Conservation (phyloP, 2,797 vertebrate species). For the Centropyge bicolor region DNA sequence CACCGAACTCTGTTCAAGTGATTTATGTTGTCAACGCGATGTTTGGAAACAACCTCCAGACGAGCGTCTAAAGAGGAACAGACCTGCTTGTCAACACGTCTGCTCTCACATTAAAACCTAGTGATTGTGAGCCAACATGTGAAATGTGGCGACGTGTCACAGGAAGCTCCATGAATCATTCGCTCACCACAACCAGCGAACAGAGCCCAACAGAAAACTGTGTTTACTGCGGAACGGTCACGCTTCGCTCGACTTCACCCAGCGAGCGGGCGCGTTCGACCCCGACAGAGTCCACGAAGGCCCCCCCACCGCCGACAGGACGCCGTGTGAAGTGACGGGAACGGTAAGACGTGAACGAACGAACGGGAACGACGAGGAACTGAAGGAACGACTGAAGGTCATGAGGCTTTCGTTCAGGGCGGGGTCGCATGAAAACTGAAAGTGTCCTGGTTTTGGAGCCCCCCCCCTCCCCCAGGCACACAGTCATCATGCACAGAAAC, state of each 20-base stretch:
- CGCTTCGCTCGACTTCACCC: background rate
- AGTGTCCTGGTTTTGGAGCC: conserved; percentile 45
- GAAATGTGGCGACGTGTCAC: too few relatives aligned
- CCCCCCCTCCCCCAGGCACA: conserved; percentile 48
- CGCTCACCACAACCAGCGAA: background rate
- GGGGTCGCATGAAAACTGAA: conserved; percentile 19
- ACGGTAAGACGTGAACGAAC: background rate
- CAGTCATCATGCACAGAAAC: conserved; percentile 42
- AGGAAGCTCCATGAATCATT: background rate
- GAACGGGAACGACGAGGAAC: background rate
- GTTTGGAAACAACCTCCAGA: too few relatives aligned
- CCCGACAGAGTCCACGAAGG: background rate
- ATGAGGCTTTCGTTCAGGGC: conserved; percentile 20
- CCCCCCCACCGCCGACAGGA: background rate
- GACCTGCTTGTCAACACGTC: background rate
- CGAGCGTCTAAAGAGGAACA: too few relatives aligned
- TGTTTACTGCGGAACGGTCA: background rate
- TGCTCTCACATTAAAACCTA: background rate
- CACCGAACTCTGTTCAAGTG: too few relatives aligned
- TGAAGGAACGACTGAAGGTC: conserved; percentile 7
- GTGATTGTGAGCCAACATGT: background rate
- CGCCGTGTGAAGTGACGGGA: background rate
- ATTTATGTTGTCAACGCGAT: too few relatives aligned
- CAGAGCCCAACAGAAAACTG: background rate
- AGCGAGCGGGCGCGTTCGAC: background rate